A percentile compares a stretch with the other conserved stretches of the same genome.
These are phyloP conservation scores for Dinocampus coccinellae DNA, from an alignment of 2,888 invertebrate species.

Conservation along the genomic window DNA sequence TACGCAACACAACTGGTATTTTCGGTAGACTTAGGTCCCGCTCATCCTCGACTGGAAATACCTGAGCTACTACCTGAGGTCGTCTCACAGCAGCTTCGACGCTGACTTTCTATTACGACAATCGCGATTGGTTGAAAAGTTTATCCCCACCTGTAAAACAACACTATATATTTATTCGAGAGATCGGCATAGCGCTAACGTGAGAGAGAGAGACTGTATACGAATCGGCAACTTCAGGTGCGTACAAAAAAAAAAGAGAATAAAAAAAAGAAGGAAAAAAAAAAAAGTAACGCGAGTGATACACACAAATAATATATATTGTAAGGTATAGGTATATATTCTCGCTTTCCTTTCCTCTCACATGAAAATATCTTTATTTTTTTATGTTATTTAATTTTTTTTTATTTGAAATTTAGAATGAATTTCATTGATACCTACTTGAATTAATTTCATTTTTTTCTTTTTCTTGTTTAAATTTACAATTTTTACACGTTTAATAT, in stretches of 20 bases:
- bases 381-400: neutral
- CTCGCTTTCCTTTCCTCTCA: neutral
- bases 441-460: no score
- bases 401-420: no score
- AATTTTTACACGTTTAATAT: neutral
- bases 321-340: neutral
- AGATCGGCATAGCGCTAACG: neutral
- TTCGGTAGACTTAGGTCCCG: conserved; percentile 55
- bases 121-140: conserved; percentile 30
- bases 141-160: conserved; percentile 15
- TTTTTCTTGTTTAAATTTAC: no score
- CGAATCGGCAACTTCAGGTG: conserved; percentile 34
- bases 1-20: conserved; percentile 45
- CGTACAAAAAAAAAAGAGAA: conserved; percentile 18
- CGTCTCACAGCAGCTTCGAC: conserved; percentile 34
- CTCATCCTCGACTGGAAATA: conserved; percentile 66
- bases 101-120: conserved; percentile 33
- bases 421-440: no score
- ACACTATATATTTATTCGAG: neutral
- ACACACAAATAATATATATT: neutral
- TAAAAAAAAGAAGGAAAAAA: neutral
- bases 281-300: neutral
- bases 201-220: conserved; percentile 5
- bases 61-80: conserved; percentile 58
- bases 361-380: neutral